A percentile compares a stretch with the other conserved stretches of the same genome.
phyloP scores from a whole-genome alignment of 2,797 vertebrate species.

The Knipowitschia caucasica region DNA sequence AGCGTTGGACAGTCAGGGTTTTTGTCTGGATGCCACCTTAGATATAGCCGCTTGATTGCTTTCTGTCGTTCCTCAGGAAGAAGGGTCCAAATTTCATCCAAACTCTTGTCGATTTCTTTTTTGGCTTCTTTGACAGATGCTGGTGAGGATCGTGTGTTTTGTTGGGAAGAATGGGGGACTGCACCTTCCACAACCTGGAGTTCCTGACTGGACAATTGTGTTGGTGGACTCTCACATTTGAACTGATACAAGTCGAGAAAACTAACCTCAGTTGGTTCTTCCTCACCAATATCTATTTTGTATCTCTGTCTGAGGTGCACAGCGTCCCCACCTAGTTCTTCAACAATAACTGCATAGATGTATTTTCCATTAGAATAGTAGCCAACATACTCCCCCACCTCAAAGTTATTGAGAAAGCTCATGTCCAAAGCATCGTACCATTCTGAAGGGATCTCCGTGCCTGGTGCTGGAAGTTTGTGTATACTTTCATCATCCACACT shows the following conservation, averaged over 20 bases:
- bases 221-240: slow-evolving; percentile 52
- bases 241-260: slow-evolving; percentile 78
- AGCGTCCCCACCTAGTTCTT: slow-evolving; percentile 49
- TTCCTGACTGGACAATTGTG: slow-evolving; percentile 34
- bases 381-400: slow-evolving; percentile 77
- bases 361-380: slow-evolving; percentile 60
- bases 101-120: slow-evolving; percentile 72
- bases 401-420: slow-evolving; percentile 76
- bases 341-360: slow-evolving; percentile 71
- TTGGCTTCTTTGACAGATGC: slow-evolving; percentile 69
- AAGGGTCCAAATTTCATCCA: slow-evolving; percentile 73
- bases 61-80: slow-evolving; percentile 61
- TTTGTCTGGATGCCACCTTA: slow-evolving; percentile 82
- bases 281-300: slow-evolving; percentile 66
- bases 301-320: slow-evolving; percentile 54
- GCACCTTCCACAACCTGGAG: slow-evolving; percentile 25
- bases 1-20: slow-evolving; percentile 59
- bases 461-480: slow-evolving; percentile 49
- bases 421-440: slow-evolving; percentile 79
- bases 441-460: slow-evolving; percentile 68
- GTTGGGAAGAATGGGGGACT: slow-evolving; percentile 12
- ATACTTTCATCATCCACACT: slow-evolving; percentile 27
- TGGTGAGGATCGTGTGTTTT: slow-evolving; percentile 34
- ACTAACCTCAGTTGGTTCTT: slow-evolving; percentile 63
- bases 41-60: slow-evolving; percentile 75